Conservation (phyloP, 2,797 vertebrate species). For the Scyliorhinus canicula region DNA sequence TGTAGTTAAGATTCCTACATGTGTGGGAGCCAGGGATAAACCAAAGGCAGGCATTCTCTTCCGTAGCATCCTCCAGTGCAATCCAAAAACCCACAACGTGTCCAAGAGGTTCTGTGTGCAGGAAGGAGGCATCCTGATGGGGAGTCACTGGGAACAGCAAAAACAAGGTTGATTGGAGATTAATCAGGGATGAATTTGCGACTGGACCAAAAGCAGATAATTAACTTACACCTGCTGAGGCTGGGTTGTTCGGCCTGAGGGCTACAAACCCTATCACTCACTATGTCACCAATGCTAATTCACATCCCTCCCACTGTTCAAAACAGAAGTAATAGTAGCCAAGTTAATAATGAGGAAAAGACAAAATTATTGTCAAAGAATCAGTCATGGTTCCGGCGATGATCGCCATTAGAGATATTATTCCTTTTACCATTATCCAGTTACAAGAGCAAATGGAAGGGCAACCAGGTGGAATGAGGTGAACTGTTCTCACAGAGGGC, state of each 20-base stretch:
- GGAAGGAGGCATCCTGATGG: slow-evolving; percentile 88
- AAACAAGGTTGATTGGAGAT: not conserved
- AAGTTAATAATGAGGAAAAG: no score
- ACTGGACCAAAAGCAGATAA: not conserved
- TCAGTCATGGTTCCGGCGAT: not conserved
- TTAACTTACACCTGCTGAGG: not conserved
- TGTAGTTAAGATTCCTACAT: slow-evolving; percentile 54
- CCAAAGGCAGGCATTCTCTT: slow-evolving; percentile 85
- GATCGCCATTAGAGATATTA: not conserved
- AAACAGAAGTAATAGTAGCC: not conserved
- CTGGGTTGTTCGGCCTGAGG: not conserved
- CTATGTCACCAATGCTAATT: not conserved
- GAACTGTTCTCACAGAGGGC: no score
- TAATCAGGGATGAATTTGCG: not conserved
- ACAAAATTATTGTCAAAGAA: not conserved
- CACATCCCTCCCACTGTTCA: not conserved
- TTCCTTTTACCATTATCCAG: not conserved
- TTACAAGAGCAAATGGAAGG: not conserved
- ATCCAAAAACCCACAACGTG: slow-evolving; percentile 81
- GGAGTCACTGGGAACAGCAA: slow-evolving; percentile 62
- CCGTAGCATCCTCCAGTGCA: slow-evolving; percentile 76
- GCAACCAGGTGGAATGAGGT: not conserved
- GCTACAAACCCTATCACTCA: not conserved
- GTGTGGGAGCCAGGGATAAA: slow-evolving; percentile 88
- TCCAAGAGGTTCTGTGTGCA: slow-evolving; percentile 84